These are phyloP conservation scores for Himalopsyche kuldschensis DNA, from an alignment of 2,888 invertebrate genomes.

Conservation along the genomic window DNA sequence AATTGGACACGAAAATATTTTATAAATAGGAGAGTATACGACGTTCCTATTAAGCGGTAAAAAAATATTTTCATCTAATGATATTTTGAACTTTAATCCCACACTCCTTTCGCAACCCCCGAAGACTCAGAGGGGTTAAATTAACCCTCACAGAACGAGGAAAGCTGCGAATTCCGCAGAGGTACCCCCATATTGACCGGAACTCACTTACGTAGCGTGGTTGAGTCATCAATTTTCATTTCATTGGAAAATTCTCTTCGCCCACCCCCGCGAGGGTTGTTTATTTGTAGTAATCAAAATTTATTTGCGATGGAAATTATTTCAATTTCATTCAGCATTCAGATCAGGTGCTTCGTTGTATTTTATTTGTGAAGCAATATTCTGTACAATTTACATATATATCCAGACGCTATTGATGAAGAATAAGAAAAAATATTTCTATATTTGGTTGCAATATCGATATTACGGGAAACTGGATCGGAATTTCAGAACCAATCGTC, in stretches of 20 bases:
- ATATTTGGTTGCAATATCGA: no score
- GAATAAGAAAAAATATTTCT: no score
- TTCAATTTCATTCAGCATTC: not conserved
- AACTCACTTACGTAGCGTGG: not conserved
- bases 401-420: not conserved
- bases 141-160: not conserved
- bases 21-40: not conserved
- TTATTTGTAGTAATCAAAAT: not conserved
- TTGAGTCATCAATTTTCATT: not conserved
- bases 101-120: not conserved
- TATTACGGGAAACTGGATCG: no score
- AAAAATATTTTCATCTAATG: not conserved
- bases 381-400: not conserved
- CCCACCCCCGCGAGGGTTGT: not conserved
- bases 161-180: not conserved
- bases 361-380: not conserved
- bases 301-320: not conserved
- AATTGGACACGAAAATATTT: not conserved
- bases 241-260: not conserved
- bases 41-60: not conserved
- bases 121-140: not conserved
- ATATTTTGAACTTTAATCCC: not conserved
- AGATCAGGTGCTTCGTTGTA: not conserved
- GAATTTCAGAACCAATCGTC: no score
- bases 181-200: not conserved